Percentiles rank a stretch among this genome's conserved stretches.
phyloP scores from a whole-genome alignment of 92 coral and sea anemone species.

The Zoanthus sansibaricus region DNA sequence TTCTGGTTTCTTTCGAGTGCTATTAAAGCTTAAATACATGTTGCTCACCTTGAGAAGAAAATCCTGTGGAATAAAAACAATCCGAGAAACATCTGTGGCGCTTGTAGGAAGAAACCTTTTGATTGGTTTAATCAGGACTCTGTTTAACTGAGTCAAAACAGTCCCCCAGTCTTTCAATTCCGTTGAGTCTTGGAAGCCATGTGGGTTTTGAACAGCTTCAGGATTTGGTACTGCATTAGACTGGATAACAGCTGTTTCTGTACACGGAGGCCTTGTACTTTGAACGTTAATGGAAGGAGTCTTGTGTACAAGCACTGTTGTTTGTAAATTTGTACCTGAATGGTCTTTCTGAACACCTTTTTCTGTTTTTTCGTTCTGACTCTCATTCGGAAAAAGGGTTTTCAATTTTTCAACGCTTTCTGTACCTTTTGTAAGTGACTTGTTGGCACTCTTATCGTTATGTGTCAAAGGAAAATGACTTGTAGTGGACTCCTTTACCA shows the following conservation, averaged over 20 bases:
- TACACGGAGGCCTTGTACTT: background rate
- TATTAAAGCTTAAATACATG: background rate
- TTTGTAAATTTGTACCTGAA: background rate
- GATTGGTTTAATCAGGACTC: conserved; percentile 65
- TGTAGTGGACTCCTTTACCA: background rate
- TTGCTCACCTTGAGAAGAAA: conserved; percentile 61
- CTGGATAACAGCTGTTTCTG: background rate
- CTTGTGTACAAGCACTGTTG: background rate
- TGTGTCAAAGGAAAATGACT: background rate
- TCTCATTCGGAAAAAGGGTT: background rate
- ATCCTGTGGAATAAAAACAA: conserved; percentile 72
- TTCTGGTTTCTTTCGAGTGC: too few relatives aligned
- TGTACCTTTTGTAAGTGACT: background rate
- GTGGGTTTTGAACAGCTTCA: background rate
- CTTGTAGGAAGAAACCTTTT: conserved; percentile 32
- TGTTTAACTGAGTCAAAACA: conserved; percentile 51
- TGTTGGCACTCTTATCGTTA: background rate
- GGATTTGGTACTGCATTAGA: too few relatives aligned
- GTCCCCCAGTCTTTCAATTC: conserved; percentile 56
- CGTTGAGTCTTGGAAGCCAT: background rate
- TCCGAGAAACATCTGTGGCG: conserved; percentile 11
- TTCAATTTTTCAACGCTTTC: background rate
- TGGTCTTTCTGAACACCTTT: background rate
- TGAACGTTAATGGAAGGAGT: background rate
- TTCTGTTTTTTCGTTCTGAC: background rate